Base-by-base conservation (phyloP, 2,888 invertebrate genomes). In the Eupithecia subfuscata region DNA sequence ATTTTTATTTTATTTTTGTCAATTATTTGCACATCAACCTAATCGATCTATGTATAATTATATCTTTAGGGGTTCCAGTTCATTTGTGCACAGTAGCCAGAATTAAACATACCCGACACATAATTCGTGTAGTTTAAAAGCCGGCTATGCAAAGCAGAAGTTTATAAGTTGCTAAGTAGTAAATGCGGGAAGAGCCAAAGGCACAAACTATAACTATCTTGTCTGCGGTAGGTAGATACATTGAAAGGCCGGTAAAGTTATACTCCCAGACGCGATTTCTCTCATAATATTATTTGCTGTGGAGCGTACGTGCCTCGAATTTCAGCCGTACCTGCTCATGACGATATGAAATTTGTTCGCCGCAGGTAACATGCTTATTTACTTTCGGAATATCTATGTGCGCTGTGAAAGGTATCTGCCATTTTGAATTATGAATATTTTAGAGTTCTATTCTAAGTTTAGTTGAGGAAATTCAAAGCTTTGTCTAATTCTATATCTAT, bases 261-360 rank as follows among this genome's bases (percentile, higher is more conserved):
- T 88, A 87, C 85, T 88, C 85, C 87, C 84, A 90, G 90, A 90
- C 90, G 88, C 88, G 87, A 88, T 87, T 89, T 88, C 88, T 87
- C 88, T 90, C 90, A 91, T 91, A 90, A 91, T 90, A 91, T 91
- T 91, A 91, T 91, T 91, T 91, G 91, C 89, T 89, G 84, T 87
- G 87, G 86, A 77, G 82, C 81, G 83, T 84, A 90, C 91, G 91
- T 92, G 90, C 86, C 88, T 87, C 70, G 90, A 91, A 91, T 91
- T 86, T 83, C 83, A 81, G 83, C 81, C 84, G 84, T 88, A 89
- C 89, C 90, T 88, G 87, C 88, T 89, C 86, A 88, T 86, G 86
- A 84, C 86, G 88, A 89, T 88, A 88, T 89, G 88, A 89, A 90
- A 89, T 90, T 90, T 88, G 89, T 89, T 86, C 87, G 87, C 87